Evolutionary conservation across 2,113 vertebrate genomes (phyloP), one percentile per base, ranked within the genome.

Genomic region (Thomomys bottae): DNA sequence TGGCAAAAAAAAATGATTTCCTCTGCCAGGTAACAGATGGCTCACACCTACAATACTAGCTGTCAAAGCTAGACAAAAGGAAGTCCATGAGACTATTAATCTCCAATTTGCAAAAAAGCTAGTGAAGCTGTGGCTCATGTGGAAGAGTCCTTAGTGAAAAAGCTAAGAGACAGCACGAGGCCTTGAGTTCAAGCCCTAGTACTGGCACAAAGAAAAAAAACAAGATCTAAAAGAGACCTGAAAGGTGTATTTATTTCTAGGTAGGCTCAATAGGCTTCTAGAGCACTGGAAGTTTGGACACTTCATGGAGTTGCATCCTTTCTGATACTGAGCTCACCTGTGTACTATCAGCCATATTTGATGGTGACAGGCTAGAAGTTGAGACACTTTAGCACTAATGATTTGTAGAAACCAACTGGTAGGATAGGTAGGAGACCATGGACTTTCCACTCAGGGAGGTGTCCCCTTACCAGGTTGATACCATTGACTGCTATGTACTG

Each of bases 391-490:
- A 23, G n/a, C 32, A 49, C 30, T 54, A 15, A 54, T 3, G 49
- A 54, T 54, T 18, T 54, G 49, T 54, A 57, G 18, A 84, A 42
- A 45, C 40, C 20, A 45, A 32, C 24, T 17, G 36, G 4, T 36
- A 59, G 32, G 28, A 66, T 21, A 4, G 45, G 61, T 14, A 7
- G 18, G 5, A 32, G 49, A 21, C 8, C 75, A 24, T 20, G 5
- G 49, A 32, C 32, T 87, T 57, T 76, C 76, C 11, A 6, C 8
- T 61, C 18, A 67, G 61, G 49, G 54, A 40, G 45, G 10, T 0
- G 0, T 40, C 36, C 54, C 49, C 72, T 94, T 98, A 99, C 99
- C 98, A 99, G 94, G 96, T 97, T 97, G 96, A 99, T 97, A 94
- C 95, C 94, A 82, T 98, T 97, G 76, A 88, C 95, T 88, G 97